Conservation (phyloP, 2,113 vertebrate species). For the Rissa tridactyla region DNA sequence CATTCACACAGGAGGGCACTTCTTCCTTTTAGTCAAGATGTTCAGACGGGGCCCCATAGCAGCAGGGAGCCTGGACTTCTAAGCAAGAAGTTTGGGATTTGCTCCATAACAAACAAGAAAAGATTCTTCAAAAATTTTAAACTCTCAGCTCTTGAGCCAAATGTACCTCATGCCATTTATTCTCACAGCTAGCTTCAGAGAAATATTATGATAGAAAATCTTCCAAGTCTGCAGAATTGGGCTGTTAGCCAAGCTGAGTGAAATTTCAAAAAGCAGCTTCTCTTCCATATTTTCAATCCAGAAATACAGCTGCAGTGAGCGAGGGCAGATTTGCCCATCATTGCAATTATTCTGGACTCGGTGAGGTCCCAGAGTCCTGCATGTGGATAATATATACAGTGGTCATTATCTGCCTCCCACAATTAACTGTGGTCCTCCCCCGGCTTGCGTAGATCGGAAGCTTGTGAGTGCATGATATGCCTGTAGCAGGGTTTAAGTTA, state of each 20-base stretch:
- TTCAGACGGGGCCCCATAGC: not conserved
- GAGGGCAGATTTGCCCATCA: not conserved
- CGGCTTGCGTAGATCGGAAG: not conserved
- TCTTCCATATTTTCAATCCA: not conserved
- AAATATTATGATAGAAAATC: conserved; percentile 58
- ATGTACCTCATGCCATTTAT: conserved; percentile 33
- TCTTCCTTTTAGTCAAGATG: not conserved
- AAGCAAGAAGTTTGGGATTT: conserved; percentile 22
- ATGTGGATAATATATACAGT: not conserved
- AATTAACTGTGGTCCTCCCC: not conserved
- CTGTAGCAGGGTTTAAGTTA: not conserved
- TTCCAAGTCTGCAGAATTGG: conserved; percentile 45
- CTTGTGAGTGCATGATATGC: not conserved
- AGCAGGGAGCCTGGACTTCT: not conserved
- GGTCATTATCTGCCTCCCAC: not conserved
- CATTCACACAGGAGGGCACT: not conserved
- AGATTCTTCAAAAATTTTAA: conserved; percentile 17
- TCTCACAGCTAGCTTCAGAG: conserved; percentile 50
- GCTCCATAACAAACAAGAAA: conserved; percentile 47
- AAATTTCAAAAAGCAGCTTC: conserved; percentile 27
- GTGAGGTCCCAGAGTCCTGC: not conserved
- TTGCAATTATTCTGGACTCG: not conserved
- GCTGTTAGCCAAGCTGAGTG: conserved; percentile 22
- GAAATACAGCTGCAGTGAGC: not conserved
- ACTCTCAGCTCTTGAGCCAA: conserved; percentile 37